phyloP scores from a whole-genome alignment of 2,797 vertebrate species.

The Protosalanx chinensis region DNA sequence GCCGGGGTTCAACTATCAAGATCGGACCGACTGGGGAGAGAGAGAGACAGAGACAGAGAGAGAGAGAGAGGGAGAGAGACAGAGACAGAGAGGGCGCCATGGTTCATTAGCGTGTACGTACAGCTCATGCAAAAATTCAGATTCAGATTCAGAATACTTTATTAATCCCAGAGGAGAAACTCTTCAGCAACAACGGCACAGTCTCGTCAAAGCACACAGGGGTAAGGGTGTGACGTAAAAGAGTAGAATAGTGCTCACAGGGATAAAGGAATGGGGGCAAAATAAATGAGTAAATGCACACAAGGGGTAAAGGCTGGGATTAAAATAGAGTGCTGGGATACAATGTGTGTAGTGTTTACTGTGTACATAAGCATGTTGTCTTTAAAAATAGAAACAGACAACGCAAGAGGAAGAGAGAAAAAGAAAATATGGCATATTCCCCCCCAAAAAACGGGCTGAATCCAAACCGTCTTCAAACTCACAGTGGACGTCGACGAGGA shows the following conservation, averaged over 20 bases:
- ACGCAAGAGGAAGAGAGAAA: neutral
- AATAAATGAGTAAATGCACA: no score
- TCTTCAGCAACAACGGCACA: no score
- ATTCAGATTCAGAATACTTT: no score
- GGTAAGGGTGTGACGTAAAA: no score
- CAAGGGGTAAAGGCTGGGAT: no score
- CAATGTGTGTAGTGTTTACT: neutral
- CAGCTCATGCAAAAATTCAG: neutral
- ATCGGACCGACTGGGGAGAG: constrained; percentile 84
- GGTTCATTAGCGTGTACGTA: constrained; percentile 22
- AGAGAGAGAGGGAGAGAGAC: neutral
- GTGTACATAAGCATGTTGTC: neutral
- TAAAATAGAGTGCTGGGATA: no score
- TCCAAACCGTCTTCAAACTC: constrained; percentile 59
- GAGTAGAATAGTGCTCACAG: no score
- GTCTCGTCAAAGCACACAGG: no score
- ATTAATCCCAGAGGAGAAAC: no score
- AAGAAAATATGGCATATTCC: neutral
- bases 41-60: neutral
- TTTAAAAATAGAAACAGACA: neutral
- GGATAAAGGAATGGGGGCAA: no score
- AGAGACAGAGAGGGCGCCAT: neutral
- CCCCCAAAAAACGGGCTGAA: neutral
- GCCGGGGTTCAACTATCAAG: constrained; percentile 90
- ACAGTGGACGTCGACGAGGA: constrained; percentile 95